A percentile compares a stretch with the other conserved stretches of the same genome.
These are phyloP conservation scores for Gnatocerus cornutus DNA, from an alignment of 2,888 invertebrate genomes.

Conservation along the genomic window DNA sequence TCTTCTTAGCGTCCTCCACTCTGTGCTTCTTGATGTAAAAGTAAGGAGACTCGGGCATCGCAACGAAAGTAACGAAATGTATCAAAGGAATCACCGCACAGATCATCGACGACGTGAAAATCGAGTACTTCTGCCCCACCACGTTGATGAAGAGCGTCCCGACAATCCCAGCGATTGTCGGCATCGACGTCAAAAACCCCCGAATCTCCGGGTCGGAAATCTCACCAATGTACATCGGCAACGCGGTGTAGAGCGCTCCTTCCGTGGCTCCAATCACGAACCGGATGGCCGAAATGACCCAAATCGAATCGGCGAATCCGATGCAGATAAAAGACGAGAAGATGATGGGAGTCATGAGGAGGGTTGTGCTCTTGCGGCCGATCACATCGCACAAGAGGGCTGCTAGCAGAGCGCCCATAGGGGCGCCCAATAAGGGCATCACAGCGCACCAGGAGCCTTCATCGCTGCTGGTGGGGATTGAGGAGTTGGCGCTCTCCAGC, in stretches of 20 bases:
- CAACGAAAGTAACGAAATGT: conserved; percentile 75
- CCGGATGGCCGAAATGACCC: conserved; percentile 72
- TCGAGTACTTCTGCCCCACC: conserved; percentile 76
- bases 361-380: conserved; percentile 74
- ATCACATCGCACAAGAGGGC: conserved; percentile 78
- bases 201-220: conserved; percentile 74
- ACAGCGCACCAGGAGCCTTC: conserved; percentile 78
- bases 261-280: conserved; percentile 73
- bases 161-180: conserved; percentile 74
- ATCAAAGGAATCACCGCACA: conserved; percentile 76
- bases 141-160: conserved; percentile 77
- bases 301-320: conserved; percentile 75
- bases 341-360: conserved; percentile 67
- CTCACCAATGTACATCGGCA: conserved; percentile 77
- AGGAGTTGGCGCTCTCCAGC: conserved; percentile 70
- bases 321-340: conserved; percentile 77
- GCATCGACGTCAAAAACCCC: conserved; percentile 77
- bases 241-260: conserved; percentile 67
- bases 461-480: conserved; percentile 72
- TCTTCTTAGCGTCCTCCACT: conserved; percentile 71
- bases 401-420: conserved; percentile 76
- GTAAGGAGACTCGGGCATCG: conserved; percentile 80
- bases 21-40: conserved; percentile 69
- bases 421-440: conserved; percentile 78
- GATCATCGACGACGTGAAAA: conserved; percentile 74